Evolutionary conservation across 2,797 vertebrate species (phyloP).

Genomic region (Chromis chromis): DNA sequence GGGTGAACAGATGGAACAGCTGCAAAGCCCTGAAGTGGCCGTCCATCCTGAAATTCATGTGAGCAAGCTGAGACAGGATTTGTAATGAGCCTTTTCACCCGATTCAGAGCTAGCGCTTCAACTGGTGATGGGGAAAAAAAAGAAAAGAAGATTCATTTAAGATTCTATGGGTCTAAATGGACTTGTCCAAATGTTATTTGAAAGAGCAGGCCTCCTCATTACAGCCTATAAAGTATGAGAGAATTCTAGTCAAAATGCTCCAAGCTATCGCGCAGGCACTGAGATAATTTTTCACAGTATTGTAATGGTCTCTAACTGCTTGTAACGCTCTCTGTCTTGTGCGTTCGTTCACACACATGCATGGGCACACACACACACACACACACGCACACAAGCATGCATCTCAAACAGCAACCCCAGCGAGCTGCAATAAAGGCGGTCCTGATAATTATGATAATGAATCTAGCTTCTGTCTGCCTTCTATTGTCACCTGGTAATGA

Average conservation of each 20-base stretch:
- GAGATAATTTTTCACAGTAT: constrained; percentile 29
- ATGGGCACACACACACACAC: constrained; percentile 7
- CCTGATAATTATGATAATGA: constrained; percentile 79
- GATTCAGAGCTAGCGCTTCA: constrained; percentile 32
- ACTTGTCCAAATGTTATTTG: constrained; percentile 49
- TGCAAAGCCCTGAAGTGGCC: constrained; percentile 61
- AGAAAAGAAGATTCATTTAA: constrained; percentile 26
- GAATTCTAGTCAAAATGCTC: constrained; percentile 29
- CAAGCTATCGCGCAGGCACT: constrained; percentile 9
- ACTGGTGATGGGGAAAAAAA: background rate
- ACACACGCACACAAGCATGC: background rate
- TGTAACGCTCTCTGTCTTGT: constrained; percentile 37
- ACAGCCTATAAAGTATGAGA: constrained; percentile 42
- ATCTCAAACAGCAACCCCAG: constrained; percentile 48
- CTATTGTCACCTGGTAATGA: constrained; percentile 78
- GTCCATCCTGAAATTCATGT: constrained; percentile 54
- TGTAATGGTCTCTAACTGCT: constrained; percentile 50
- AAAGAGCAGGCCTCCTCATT: constrained; percentile 35
- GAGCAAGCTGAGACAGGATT: constrained; percentile 39
- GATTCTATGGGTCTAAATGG: constrained; percentile 21
- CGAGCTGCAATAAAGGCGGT: constrained; percentile 56
- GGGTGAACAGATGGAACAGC: constrained; percentile 66
- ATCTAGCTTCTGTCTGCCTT: constrained; percentile 64
- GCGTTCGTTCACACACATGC: constrained; percentile 24
- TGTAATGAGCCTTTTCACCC: constrained; percentile 38